These are phyloP conservation scores for Eucriotettix oculatus DNA, from an alignment of 2,888 invertebrate genomes.

Conservation along the genomic window DNA sequence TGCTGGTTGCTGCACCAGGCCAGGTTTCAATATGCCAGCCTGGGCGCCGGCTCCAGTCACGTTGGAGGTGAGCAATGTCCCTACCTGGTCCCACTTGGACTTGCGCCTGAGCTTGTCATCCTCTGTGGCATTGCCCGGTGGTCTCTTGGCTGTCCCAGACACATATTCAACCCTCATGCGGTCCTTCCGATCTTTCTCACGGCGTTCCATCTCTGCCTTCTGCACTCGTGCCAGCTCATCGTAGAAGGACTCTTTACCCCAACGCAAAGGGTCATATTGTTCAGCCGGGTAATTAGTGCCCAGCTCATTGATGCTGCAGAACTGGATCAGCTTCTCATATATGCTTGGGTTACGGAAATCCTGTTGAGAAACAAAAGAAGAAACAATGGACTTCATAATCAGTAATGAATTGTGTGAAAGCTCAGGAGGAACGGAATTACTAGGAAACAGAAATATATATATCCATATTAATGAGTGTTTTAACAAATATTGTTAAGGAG, in stretches of 20 bases:
- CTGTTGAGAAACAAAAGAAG: conserved; percentile 11
- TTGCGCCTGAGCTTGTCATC: conserved; percentile 66
- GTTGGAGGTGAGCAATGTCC: conserved; percentile 8
- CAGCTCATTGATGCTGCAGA: conserved; percentile 87
- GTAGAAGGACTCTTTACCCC: conserved; percentile 84
- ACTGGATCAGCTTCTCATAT: conserved; percentile 90
- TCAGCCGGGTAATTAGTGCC: conserved; percentile 93
- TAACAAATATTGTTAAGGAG: too few relatives aligned
- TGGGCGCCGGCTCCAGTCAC: conserved; percentile 19
- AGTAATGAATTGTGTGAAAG: too few relatives aligned
- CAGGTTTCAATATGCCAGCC: conserved; percentile 42
- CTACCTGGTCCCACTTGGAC: conserved; percentile 84
- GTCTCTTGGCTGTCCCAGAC: conserved; percentile 43
- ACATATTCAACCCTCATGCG: conserved; percentile 71
- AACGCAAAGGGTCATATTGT: conserved; percentile 81
- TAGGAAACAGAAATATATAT: too few relatives aligned
- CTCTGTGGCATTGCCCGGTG: conserved; percentile 26
- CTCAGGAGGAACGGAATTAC: too few relatives aligned
- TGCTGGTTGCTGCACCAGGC: conserved; percentile 49
- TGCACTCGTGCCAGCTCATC: conserved; percentile 83
- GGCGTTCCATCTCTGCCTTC: conserved; percentile 78
- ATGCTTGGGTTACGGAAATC: conserved; percentile 95
- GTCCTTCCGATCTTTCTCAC: conserved; percentile 80
- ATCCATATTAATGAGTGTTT: too few relatives aligned
- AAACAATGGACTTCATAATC: too few relatives aligned